A percentile compares a stretch with the other conserved stretches of the same genome.
Evolutionary conservation across 2,797 vertebrate species (phyloP).

Genomic region (Gymnoscopelus braueri): DNA sequence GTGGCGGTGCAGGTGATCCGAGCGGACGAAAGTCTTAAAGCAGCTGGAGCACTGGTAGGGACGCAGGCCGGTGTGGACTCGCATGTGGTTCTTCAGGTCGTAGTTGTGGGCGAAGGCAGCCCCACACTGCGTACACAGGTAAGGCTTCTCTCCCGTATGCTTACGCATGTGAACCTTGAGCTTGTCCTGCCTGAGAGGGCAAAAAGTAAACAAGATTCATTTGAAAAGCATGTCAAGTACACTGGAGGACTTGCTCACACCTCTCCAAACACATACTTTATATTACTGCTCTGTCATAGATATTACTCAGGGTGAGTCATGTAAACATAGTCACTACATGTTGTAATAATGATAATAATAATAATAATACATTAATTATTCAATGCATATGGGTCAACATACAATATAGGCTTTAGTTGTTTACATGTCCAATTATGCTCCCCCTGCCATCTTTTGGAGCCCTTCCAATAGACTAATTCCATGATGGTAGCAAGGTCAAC

Average conservation of each 20-base stretch:
- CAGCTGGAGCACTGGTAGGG: slow-evolving; percentile 99
- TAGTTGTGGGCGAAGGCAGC: slow-evolving; percentile 99
- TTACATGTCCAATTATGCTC: slow-evolving; percentile 40
- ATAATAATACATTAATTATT: too few species aligned
- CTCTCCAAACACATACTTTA: slow-evolving; percentile 1
- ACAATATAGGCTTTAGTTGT: slow-evolving; percentile 18
- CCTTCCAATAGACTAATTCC: slow-evolving; percentile 43
- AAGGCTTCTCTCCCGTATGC: slow-evolving; percentile 98
- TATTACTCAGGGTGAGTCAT: slow-evolving; percentile 1
- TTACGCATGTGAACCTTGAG: slow-evolving; percentile 99
- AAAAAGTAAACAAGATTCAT: slow-evolving; percentile 50
- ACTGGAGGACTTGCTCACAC: slow-evolving; percentile 7
- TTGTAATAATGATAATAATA: too few species aligned
- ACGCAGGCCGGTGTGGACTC: slow-evolving; percentile 96
- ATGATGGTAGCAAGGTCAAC: slow-evolving; percentile 47
- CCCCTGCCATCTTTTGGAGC: slow-evolving; percentile 36
- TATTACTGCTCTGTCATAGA: neutral
- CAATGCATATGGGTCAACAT: slow-evolving; percentile 5
- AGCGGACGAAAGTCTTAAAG: slow-evolving; percentile 98
- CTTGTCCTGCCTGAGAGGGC: slow-evolving; percentile 93
- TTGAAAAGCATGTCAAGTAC: slow-evolving; percentile 6
- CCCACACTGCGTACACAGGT: slow-evolving; percentile 96
- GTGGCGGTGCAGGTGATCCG: slow-evolving; percentile 97
- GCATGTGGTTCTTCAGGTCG: slow-evolving; percentile 99
- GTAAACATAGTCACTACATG: neutral